Percentiles rank a stretch among this genome's conserved stretches.
These are phyloP conservation scores for Tetragnatha montana DNA, from an alignment of 2,888 invertebrate species.

Conservation along the genomic window DNA sequence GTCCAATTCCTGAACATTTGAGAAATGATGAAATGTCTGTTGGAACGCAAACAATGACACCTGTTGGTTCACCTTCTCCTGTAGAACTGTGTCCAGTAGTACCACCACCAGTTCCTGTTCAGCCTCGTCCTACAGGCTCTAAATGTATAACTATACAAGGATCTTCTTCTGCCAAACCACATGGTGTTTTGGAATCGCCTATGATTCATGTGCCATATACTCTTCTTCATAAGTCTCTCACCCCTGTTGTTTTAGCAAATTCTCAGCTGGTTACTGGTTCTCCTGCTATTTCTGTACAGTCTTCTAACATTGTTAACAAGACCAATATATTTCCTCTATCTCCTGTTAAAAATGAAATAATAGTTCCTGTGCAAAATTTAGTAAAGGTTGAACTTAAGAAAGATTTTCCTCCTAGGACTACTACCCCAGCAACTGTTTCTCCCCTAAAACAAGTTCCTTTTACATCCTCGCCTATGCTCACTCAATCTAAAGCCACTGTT, in stretches of 20 bases:
- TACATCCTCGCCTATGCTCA: background rate
- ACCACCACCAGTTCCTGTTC: background rate
- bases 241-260: background rate
- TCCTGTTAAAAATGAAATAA: background rate
- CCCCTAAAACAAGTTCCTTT: background rate
- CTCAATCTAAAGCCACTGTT: background rate
- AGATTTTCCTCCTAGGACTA: background rate
- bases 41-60: conserved; percentile 70
- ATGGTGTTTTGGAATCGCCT: conserved; percentile 1
- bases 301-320: background rate
- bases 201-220: background rate
- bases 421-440: background rate
- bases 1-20: conserved; percentile 40
- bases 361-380: background rate
- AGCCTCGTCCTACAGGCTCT: background rate
- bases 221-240: background rate
- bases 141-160: background rate
- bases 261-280: background rate
- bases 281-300: background rate
- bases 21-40: conserved; percentile 70
- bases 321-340: background rate
- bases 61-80: conserved; percentile 63
- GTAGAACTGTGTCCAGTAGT: conserved; percentile 36
- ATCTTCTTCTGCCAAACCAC: background rate
- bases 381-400: background rate